Conservation (phyloP, 2,113 vertebrate species). For the Dissostichus mawsoni region DNA sequence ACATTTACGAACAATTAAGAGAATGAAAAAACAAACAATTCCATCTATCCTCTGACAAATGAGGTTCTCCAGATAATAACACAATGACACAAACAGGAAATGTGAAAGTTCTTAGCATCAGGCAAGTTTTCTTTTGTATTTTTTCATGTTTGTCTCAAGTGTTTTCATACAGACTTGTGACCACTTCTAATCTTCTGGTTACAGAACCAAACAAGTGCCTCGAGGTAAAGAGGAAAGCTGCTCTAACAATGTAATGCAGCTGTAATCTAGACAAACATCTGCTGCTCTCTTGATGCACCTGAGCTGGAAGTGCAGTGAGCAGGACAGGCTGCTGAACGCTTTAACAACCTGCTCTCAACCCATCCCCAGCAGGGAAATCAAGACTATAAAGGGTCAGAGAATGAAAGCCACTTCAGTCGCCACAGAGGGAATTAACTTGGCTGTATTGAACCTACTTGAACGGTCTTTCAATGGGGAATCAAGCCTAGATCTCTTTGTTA, state of each 20-base stretch:
- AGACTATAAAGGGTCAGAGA: neutral
- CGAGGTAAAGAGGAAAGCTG: slow-evolving; percentile 14
- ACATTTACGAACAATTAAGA: slow-evolving; percentile 57
- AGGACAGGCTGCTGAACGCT: neutral
- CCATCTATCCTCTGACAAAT: slow-evolving; percentile 33
- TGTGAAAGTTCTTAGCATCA: slow-evolving; percentile 25
- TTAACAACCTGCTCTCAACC: slow-evolving; percentile 6
- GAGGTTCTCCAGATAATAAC: slow-evolving; percentile 23
- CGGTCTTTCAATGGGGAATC: neutral
- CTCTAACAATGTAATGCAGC: slow-evolving; percentile 26
- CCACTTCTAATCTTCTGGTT: slow-evolving; percentile 31
- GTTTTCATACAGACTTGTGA: slow-evolving; percentile 34
- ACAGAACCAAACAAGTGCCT: slow-evolving; percentile 36
- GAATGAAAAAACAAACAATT: slow-evolving; percentile 32
- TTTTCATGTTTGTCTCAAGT: neutral
- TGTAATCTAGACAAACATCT: slow-evolving; percentile 46
- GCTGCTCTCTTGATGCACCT: slow-evolving; percentile 15
- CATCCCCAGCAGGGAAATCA: neutral
- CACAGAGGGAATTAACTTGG: neutral
- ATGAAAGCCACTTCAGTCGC: neutral
- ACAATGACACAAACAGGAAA: slow-evolving; percentile 14
- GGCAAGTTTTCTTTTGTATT: slow-evolving; percentile 3
- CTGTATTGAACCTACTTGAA: neutral
- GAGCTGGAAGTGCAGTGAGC: neutral
- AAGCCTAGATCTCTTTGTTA: neutral